These are phyloP conservation scores for Eristalinus sepulchralis DNA, from an alignment of 2,888 invertebrate species.

Conservation along the genomic window DNA sequence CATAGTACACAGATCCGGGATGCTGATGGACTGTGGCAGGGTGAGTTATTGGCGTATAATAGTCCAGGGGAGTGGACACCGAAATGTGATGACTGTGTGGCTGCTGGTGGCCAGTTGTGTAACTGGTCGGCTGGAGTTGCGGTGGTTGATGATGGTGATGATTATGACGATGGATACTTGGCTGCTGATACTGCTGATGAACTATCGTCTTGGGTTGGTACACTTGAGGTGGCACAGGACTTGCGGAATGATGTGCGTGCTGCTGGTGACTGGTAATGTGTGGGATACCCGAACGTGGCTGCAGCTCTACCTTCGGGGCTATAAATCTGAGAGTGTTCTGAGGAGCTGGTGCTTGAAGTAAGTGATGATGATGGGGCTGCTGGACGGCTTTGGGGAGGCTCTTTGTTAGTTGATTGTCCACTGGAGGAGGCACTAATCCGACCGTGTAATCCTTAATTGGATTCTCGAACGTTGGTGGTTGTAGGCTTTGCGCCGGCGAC, in stretches of 20 bases:
- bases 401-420: slow-evolving; percentile 8
- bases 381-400: neutral
- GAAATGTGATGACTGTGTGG: slow-evolving; percentile 13
- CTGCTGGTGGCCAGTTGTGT: neutral
- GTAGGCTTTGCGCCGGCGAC: slow-evolving; percentile 35
- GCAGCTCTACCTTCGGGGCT: slow-evolving; percentile 17
- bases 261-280: slow-evolving; percentile 26
- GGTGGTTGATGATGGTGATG: slow-evolving; percentile 10
- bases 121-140: neutral
- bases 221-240: slow-evolving; percentile 51
- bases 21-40: slow-evolving; percentile 26
- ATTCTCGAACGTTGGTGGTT: slow-evolving; percentile 54
- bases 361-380: slow-evolving; percentile 7
- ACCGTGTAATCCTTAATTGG: slow-evolving; percentile 63
- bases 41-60: slow-evolving; percentile 36
- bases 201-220: slow-evolving; percentile 51
- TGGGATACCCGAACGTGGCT: slow-evolving; percentile 5
- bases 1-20: slow-evolving; percentile 25
- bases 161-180: slow-evolving; percentile 28
- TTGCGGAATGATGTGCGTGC: slow-evolving; percentile 40
- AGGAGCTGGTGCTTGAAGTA: neutral
- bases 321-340: neutral
- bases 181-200: slow-evolving; percentile 40
- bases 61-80: neutral
- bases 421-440: slow-evolving; percentile 53